Evolutionary conservation across 1,140 invertebrate genomes (phyloP).

Genomic region (Arion vulgaris): DNA sequence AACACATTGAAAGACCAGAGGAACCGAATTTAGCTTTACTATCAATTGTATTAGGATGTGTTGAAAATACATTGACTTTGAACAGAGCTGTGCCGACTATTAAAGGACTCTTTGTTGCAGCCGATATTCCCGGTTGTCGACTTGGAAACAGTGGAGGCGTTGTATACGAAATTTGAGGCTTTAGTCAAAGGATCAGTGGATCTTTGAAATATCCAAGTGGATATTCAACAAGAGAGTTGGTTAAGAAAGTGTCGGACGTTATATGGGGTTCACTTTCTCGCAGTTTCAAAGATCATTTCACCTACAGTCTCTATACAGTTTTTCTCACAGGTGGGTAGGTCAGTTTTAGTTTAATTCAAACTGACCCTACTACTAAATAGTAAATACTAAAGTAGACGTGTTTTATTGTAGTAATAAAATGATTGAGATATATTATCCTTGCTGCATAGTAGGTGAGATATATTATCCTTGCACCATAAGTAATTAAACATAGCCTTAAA

Average conservation of each 20-base stretch:
- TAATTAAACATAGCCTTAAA: too few species aligned
- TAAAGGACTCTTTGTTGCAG: slow-evolving; percentile 58
- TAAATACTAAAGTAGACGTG: too few species aligned
- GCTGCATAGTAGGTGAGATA: too few species aligned
- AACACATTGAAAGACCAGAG: slow-evolving; percentile 81
- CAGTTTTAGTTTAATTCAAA: too few species aligned
- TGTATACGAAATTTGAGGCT: slow-evolving; percentile 86
- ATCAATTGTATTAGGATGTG: slow-evolving; percentile 91
- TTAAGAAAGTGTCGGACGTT: slow-evolving; percentile 94
- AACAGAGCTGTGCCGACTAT: slow-evolving; percentile 72
- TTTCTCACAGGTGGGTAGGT: too few species aligned
- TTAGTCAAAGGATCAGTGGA: slow-evolving; percentile 85
- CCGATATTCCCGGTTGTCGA: slow-evolving; percentile 78
- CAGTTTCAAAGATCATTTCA: slow-evolving; percentile 96
- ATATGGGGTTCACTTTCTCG: slow-evolving; percentile 94
- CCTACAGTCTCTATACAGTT: slow-evolving; percentile 93
- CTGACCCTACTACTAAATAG: too few species aligned
- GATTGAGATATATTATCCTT: too few species aligned
- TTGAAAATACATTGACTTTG: slow-evolving; percentile 93
- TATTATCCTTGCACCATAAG: too few species aligned
- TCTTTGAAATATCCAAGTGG: slow-evolving; percentile 74
- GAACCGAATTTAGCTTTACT: slow-evolving; percentile 92
- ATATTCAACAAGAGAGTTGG: slow-evolving; percentile 86
- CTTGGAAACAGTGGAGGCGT: slow-evolving; percentile 80
- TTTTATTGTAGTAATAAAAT: too few species aligned